Evolutionary conservation across 2,113 vertebrate genomes (phyloP).

Genomic region (Meriones unguiculatus): DNA sequence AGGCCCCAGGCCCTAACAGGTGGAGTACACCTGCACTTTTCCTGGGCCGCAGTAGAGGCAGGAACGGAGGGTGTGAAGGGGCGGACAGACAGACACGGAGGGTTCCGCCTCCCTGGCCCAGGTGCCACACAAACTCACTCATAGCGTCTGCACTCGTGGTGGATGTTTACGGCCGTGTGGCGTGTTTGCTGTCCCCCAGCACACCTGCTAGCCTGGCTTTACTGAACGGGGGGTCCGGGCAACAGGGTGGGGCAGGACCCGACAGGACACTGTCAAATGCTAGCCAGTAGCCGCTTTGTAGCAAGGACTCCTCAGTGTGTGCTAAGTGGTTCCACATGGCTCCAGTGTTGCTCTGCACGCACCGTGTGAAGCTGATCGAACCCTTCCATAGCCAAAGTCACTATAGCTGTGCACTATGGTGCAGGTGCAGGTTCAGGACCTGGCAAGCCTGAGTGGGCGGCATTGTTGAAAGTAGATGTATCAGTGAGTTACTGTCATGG

Average conservation of each 20-base stretch:
- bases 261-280: not conserved
- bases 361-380: fast-evolving
- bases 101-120: not conserved
- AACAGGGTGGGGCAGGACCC: not conserved
- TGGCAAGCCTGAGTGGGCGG: fast-evolving
- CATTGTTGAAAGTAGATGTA: fast-evolving
- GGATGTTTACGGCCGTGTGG: fast-evolving
- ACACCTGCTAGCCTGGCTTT: fast-evolving
- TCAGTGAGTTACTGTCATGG: fast-evolving
- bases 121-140: no score
- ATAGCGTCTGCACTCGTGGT: not conserved
- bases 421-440: not conserved
- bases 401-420: no score
- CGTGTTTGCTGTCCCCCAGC: fast-evolving
- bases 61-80: fast-evolving
- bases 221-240: fast-evolving
- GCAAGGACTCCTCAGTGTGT: fast-evolving
- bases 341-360: not conserved
- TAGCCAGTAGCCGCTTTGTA: not conserved
- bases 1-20: not conserved
- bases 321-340: fast-evolving
- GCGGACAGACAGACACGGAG: fast-evolving
- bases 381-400: no score
- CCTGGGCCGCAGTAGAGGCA: not conserved
- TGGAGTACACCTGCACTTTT: fast-evolving